Evolutionary conservation across 2,797 vertebrate species (phyloP), one percentile per base, ranked within the genome.

Genomic region (Halcyon badia): DNA sequence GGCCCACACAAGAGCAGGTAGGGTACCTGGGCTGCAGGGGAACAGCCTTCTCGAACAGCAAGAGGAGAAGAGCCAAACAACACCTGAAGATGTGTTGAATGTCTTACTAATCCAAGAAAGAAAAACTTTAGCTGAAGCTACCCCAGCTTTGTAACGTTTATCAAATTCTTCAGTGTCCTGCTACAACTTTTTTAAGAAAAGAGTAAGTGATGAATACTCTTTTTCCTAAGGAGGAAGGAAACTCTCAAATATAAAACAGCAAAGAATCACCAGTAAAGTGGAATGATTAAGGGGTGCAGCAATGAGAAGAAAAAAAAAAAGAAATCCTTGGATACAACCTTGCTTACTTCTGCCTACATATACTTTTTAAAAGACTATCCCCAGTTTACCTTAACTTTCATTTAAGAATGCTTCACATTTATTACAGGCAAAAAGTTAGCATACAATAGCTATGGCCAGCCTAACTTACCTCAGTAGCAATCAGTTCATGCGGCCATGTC

Each of bases 311-410:
- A 46, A 66, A 58, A 28, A 42, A 11, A 39, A 33, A 10, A n/a
- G 2, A 6, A 28, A 1, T 37, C 7, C 20, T 51, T 13, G 0
- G 3, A 28, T 54, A 54, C 7, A 64, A 33, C 6, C 22, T 72
- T 62, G 17, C 13, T 37, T 49, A 69, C 20, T 91, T n/a, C 19
- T 4, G 0, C 26, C 26, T 46, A 51, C 37, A 14, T 3, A 2
- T 20, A 24, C 41, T 49, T 82, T 49, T 68, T 10, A 44, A 37
- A 73, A n/a, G 6, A n/a, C 3, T 51, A 18, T 14, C 2, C 1
- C 8, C 15, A 64, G 11, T 57, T 82, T 54, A 10, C 44, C 49
- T 37, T 30, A 57, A n/a, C 2, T 1, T 66, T 68, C 15, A 78
- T 1, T 6, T 41, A 21, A 44, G n/a, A 83, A 64, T 19, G 9